These are phyloP conservation scores for Spinus olivaceus DNA, from an alignment of 2,797 vertebrate genomes.

Conservation along the genomic window DNA sequence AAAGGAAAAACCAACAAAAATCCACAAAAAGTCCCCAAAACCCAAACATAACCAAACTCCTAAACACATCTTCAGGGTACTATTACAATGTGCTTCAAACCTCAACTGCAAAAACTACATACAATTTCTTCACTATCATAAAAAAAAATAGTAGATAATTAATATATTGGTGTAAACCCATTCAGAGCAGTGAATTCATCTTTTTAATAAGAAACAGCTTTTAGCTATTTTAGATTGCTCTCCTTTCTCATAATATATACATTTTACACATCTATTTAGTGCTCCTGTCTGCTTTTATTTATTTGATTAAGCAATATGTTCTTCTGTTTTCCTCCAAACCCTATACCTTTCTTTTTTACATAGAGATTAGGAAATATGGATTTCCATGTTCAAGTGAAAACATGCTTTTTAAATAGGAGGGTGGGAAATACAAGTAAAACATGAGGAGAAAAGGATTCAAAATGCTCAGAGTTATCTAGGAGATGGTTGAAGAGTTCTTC, in stretches of 20 bases:
- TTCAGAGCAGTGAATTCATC: not conserved
- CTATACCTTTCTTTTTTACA: not conserved
- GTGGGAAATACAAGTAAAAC: not conserved
- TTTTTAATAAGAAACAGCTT: not conserved
- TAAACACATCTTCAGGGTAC: not conserved
- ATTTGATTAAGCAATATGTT: not conserved
- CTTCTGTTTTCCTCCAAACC: not conserved
- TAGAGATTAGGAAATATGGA: not conserved
- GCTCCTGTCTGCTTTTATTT: not conserved
- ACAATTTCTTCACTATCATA: not conserved
- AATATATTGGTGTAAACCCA: not conserved
- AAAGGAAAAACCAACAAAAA: not conserved
- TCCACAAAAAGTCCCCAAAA: not conserved
- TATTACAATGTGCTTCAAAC: not conserved
- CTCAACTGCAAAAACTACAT: not conserved
- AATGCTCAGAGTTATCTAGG: not conserved
- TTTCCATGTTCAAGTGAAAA: not conserved
- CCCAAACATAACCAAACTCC: fast-evolving
- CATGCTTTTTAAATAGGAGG: fast-evolving
- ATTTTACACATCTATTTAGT: not conserved
- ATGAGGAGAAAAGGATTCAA: not conserved
- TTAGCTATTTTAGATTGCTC: not conserved
- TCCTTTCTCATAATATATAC: not conserved
- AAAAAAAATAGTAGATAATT: not conserved
- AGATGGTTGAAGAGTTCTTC: not conserved